Base-by-base conservation (phyloP, 2,113 vertebrate genomes). In the Phalacrocorax brasilianus region DNA sequence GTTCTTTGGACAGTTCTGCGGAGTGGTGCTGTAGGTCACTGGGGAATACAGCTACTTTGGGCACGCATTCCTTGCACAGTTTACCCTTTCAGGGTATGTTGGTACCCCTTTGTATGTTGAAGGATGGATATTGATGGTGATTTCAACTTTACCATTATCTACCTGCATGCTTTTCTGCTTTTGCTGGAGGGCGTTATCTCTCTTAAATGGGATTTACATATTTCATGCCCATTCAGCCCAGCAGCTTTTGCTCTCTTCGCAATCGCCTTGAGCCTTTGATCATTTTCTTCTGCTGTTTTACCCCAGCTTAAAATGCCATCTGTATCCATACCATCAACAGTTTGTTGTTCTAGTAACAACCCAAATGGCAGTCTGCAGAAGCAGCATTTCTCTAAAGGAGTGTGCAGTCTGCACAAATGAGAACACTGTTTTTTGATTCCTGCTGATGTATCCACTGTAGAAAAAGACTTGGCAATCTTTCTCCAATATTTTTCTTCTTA, bases 271-370 rank as follows among this genome's bases (percentile, higher is more conserved):
- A 96, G 95, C 93, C 93, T 96, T 96, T 92, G 95, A 94, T 96
- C 18, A 91, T 96, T 96, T 96, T 96, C 93, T 96, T 96, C 75
- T 96, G 82, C 90, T 91, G 88, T 86, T 95, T 83, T 95, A 88
- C 85, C 96, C 85, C 68, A 80, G 95, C 79, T 96, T 94, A 94
- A 93, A 96, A 92, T 95, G 96, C 95, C 95, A 96, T 96, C 96
- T 97, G 95, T 92, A 96, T 96, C 82, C 75, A 74, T 91, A 77
- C 73, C 96, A 93, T 95, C 96, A 96, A 97, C 96, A 96, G 93
- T 96, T 95, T 96, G 93, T 91, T 94, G 93, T 96, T 96, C 72
- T 80, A 96, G 96, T 94, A 96, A 96, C 92, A 88, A 92, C 95
- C 90, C 96, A 96, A 96, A 97, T 92, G 93, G 90, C 88, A 96